Evolutionary conservation across 1,140 invertebrate species (phyloP).

Genomic region (Cylas formicarius): DNA sequence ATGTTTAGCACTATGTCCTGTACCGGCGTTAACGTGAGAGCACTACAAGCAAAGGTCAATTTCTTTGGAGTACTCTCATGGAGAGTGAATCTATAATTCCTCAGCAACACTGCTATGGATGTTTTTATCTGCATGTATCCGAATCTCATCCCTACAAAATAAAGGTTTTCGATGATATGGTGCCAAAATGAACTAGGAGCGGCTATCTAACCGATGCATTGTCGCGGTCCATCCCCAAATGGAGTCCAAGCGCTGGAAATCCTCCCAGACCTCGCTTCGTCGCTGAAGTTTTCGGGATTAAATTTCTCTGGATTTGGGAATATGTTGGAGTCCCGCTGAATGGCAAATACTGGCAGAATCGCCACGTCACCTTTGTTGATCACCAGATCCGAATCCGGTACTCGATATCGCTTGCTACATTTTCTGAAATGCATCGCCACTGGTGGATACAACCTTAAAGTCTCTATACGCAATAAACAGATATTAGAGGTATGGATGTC

Average conservation of each 20-base stretch:
- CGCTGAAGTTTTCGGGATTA: slow-evolving; percentile 46
- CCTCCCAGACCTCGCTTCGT: slow-evolving; percentile 30
- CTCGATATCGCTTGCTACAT: slow-evolving; percentile 41
- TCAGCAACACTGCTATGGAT: neutral
- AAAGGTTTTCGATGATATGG: neutral
- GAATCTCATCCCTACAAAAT: slow-evolving; percentile 1
- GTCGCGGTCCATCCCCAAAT: slow-evolving; percentile 52
- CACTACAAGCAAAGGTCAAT: neutral
- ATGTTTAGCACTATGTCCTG: neutral
- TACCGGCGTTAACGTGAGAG: neutral
- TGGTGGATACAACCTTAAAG: slow-evolving; percentile 44
- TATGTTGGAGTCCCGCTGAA: slow-evolving; percentile 43
- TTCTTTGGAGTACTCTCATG: neutral
- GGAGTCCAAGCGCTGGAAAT: slow-evolving; percentile 41
- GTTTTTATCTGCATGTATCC: neutral
- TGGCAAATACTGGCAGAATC: slow-evolving; percentile 32
- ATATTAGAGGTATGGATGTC: too few species aligned
- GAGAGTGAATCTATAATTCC: neutral
- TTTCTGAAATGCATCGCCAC: slow-evolving; percentile 36
- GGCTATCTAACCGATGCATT: slow-evolving; percentile 47
- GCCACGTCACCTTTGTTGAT: slow-evolving; percentile 40
- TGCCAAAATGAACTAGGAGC: too few species aligned
- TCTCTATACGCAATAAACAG: too few species aligned
- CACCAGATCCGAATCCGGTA: slow-evolving; percentile 40
- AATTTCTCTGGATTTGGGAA: slow-evolving; percentile 43